Percentiles rank a stretch among this genome's conserved stretches.
phyloP scores from a whole-genome alignment of 2,113 vertebrate species.

The Eretmochelys imbricata region DNA sequence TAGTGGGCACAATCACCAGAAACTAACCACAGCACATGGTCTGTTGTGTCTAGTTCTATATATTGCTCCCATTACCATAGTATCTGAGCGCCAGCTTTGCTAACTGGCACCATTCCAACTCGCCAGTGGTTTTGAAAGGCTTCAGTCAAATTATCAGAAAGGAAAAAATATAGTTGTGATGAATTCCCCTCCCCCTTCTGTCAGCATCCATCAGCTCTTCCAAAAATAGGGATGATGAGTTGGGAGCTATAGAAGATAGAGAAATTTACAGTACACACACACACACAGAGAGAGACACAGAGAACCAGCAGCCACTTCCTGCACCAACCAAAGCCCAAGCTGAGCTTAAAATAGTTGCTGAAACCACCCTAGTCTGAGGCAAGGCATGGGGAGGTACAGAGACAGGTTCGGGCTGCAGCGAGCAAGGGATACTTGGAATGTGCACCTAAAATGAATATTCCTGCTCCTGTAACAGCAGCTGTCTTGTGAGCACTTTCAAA shows the following conservation, averaged over 20 bases:
- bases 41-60: background rate
- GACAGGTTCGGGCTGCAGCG: background rate
- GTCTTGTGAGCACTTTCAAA: background rate
- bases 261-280: background rate
- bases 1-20: background rate
- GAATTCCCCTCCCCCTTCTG: slow-evolving; percentile 35
- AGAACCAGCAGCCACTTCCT: background rate
- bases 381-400: background rate
- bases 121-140: background rate
- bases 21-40: background rate
- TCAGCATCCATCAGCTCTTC: background rate
- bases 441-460: background rate
- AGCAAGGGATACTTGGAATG: background rate
- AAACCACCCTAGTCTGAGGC: background rate
- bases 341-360: background rate
- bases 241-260: slow-evolving; percentile 21
- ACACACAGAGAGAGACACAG: background rate
- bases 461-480: background rate
- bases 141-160: slow-evolving; percentile 20
- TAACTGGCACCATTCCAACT: background rate
- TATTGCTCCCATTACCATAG: background rate
- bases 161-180: background rate
- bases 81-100: background rate
- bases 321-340: background rate
- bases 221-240: background rate